Evolutionary conservation across 2,113 vertebrate genomes (phyloP), one percentile per base, ranked within the genome.

Genomic region (Zosterops hypoxanthus): DNA sequence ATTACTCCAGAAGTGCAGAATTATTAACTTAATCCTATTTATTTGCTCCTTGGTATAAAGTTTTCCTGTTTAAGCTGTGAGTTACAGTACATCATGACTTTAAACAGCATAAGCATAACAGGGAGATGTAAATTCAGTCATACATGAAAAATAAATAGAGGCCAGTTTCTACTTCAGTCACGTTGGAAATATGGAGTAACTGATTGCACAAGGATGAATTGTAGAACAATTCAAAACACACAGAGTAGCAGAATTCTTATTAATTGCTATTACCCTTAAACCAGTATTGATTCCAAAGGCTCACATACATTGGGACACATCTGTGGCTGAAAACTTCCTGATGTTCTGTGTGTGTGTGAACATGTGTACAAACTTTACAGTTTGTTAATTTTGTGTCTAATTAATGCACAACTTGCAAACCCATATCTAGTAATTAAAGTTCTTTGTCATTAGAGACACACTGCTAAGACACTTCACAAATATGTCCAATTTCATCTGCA

Each of bases 361-460:
- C 84, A 84, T 16, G 52, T 68, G 53, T 33, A 50, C 47, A 81
- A 49, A 72, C 46, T 94, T 97, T 66, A 92, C 50, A 79, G 49
- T 71, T 82, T 63, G 90, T 55, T 94, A 73, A 79, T 86, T 95
- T 95, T 88, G 31, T 68, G 46, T 66, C 82, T 57, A 88, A 96
- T 96, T 94, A 94, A 97, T 85, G 60, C 70, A 65, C 88, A 90
- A 75, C 31, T 73, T 66, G 64, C 83, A 91, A 90, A 90, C 91
- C 72, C 75, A 81, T 79, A 85, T 82, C 93, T 94, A 90, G 86
- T 94, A 90, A 97, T 94, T 95, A 90, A 93, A 90, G 56, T 55
- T 72, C 75, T 89, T 94, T 86, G 79, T 95, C 92, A 73, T 68
- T 70, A 82, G 83, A 94, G 70, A 57, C 75, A 63, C 1, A 12